Percentiles rank a stretch among this genome's conserved stretches.
Conservation (phyloP, 2,888 invertebrate genomes). For the Bursaphelenchus okinawaensis region DNA sequence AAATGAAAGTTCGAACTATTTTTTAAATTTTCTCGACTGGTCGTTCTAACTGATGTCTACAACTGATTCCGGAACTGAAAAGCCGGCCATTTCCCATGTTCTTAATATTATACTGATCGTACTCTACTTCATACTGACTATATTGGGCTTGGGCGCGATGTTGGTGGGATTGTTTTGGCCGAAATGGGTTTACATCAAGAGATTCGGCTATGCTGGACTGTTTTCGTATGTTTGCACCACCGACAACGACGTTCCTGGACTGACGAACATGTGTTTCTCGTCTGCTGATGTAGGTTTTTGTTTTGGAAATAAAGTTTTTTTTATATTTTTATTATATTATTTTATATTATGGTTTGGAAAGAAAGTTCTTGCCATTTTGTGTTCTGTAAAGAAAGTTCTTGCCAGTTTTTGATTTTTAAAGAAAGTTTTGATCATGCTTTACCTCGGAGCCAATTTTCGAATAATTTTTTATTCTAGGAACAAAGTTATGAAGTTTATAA, state of each 20-base stretch:
- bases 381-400: not conserved
- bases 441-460: too few species aligned
- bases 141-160: not conserved
- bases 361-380: too few species aligned
- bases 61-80: too few species aligned
- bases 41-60: not conserved
- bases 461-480: too few species aligned
- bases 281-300: not conserved
- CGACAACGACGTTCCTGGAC: not conserved
- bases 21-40: not conserved
- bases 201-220: not conserved
- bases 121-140: not conserved
- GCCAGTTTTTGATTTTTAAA: too few species aligned
- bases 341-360: not conserved
- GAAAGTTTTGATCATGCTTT: too few species aligned
- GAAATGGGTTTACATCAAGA: not conserved
- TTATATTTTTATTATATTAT: not conserved
- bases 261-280: not conserved
- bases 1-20: not conserved
- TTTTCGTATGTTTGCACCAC: not conserved
- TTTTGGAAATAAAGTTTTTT: not conserved
- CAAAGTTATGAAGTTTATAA: too few species aligned
- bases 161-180: not conserved
- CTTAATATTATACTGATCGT: not conserved
- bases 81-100: too few species aligned